A percentile compares a stretch with the other conserved stretches of the same genome.
These are phyloP conservation scores for Albula glossodonta DNA, from an alignment of 2,113 vertebrate genomes.

Conservation along the genomic window DNA sequence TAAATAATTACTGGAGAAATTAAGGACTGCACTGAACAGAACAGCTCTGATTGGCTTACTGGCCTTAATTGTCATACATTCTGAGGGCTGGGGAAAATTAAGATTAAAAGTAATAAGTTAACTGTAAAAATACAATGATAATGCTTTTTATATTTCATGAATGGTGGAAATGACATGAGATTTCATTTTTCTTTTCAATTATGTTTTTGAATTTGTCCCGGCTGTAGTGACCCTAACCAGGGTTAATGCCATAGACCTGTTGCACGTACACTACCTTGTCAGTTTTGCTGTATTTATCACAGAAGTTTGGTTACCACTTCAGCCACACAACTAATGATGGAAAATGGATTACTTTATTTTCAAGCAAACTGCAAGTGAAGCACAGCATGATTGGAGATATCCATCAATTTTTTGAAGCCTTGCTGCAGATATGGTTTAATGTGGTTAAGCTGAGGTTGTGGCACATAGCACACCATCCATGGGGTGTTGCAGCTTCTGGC, in stretches of 20 bases:
- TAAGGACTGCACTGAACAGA: not conserved
- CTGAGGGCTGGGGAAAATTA: conserved; percentile 15
- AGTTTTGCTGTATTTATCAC: not conserved
- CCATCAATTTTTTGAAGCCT: not conserved
- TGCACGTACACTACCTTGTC: not conserved
- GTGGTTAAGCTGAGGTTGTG: not conserved
- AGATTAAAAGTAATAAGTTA: conserved; percentile 19
- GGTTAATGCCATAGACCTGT: not conserved
- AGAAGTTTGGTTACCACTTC: not conserved
- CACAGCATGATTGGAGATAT: not conserved
- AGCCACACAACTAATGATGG: not conserved
- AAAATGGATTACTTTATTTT: not conserved
- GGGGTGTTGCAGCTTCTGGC: not conserved
- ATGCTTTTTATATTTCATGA: conserved; percentile 14
- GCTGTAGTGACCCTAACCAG: not conserved
- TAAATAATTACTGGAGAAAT: conserved; percentile 20
- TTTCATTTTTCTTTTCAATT: not conserved
- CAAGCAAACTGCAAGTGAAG: not conserved
- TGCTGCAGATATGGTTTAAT: not conserved
- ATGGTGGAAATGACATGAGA: not conserved
- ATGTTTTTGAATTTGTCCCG: not conserved
- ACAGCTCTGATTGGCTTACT: conserved; percentile 22
- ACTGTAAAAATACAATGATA: conserved; percentile 13
- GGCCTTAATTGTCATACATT: conserved; percentile 11
- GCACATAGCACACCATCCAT: not conserved